These are phyloP conservation scores for Sphaeramia orbicularis DNA, from an alignment of 2,797 vertebrate species.

Conservation along the genomic window DNA sequence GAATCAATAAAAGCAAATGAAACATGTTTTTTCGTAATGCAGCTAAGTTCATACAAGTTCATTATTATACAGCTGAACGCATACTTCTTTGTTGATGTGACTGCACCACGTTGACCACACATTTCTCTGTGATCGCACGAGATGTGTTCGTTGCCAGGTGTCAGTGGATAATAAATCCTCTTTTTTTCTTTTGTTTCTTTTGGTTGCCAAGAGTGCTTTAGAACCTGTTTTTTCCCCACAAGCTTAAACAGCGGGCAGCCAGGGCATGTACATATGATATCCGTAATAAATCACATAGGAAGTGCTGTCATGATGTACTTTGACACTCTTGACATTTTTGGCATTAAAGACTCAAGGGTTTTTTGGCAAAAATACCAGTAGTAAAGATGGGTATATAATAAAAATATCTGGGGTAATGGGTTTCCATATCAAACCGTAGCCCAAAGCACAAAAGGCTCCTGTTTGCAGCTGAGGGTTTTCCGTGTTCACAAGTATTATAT, in stretches of 20 bases:
- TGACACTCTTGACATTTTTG: constrained; percentile 17
- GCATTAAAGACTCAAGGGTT: background rate
- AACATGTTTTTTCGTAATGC: too few relatives aligned
- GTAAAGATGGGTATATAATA: background rate
- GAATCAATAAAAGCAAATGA: too few relatives aligned
- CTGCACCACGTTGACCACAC: background rate
- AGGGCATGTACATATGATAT: constrained; percentile 6
- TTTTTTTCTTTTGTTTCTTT: background rate
- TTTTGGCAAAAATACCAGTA: background rate
- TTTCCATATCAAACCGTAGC: constrained; percentile 7
- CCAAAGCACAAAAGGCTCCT: background rate
- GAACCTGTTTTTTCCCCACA: background rate
- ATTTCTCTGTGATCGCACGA: background rate
- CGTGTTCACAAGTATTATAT: background rate
- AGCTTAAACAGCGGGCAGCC: constrained; percentile 7
- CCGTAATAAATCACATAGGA: constrained; percentile 18
- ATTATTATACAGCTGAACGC: background rate
- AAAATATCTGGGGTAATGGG: background rate
- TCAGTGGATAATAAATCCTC: background rate
- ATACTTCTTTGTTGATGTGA: background rate
- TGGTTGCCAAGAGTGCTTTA: background rate
- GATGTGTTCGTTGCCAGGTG: background rate
- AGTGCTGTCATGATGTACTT: constrained; percentile 2
- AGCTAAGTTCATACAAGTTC: too few relatives aligned
- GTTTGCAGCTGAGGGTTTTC: constrained; percentile 7